Base-by-base conservation (phyloP, 2,797 vertebrate species). In the Echiichthys vipera region DNA sequence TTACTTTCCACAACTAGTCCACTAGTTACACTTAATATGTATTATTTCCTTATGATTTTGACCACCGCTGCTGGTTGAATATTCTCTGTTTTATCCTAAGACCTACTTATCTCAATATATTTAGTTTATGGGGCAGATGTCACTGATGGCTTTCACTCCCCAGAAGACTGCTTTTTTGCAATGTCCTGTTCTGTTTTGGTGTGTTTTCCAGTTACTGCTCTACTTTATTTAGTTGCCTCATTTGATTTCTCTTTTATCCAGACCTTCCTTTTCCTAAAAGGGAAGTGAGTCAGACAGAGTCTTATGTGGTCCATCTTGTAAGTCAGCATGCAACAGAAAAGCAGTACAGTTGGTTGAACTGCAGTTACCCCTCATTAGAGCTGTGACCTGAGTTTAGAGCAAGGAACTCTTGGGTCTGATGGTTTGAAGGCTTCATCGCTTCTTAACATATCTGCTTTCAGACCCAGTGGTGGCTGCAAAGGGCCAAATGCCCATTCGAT, bases 351-450 rank as follows among this genome's bases (percentile, higher is more conserved):
- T 18, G 5, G 32, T 43, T 79, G 90, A 91, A 86, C 89, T 84
- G 3, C 18, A 86, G 78, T 93, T 78, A 91, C 86, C 89, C 64
- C 72, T 72, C 43, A 67, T 81, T 77, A 68, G 65, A 56, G 64
- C 39, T 55, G 56, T 55, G 74, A 71, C 58, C 47, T 36, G 17
- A 79, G 45, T 50, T n/a, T 18, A 54, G 56, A 79, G 56, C 37
- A 81, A 62, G 61, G 66, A 83, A 81, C 84, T 86, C 71, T n/a
- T 87, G 78, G 39, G 61, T 77, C 55, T 63, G 68, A 77, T 73
- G 58, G 71, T 79, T 68, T 74, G 74, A 65, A 81, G 65, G 37
- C 58, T 61, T 32, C 17, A 65, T 77, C 30, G 4, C 68, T 17
- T n/a, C 58, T 67, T 67, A 65, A 57, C 47, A 58, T 49, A 42